Percentiles rank a stretch among this genome's conserved stretches.
These are phyloP conservation scores for Pocillopora damicornis DNA, from an alignment of 64 coral and sea anemone species.

Conservation along the genomic window DNA sequence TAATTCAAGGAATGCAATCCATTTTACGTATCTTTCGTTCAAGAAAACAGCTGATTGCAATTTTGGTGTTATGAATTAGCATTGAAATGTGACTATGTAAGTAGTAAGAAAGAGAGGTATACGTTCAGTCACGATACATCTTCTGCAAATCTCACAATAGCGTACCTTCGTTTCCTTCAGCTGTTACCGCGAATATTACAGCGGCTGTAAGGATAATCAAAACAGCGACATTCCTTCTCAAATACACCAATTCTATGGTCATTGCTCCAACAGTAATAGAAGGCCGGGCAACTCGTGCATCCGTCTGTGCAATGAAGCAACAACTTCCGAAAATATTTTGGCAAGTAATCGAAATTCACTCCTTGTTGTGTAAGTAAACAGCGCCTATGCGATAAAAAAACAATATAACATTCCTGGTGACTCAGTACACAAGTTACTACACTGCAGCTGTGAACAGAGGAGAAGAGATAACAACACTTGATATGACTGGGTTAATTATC, in stretches of 20 bases:
- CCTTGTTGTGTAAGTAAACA: constrained; percentile 3
- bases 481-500: not conserved
- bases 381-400: not conserved
- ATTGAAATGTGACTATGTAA: too few species aligned
- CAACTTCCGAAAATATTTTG: not conserved
- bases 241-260: not conserved
- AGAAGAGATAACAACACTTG: not conserved
- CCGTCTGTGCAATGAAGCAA: not conserved
- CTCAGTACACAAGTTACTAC: not conserved
- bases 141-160: too few species aligned
- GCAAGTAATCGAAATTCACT: not conserved
- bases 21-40: too few species aligned
- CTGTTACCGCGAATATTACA: not conserved
- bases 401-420: not conserved
- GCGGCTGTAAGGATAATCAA: not conserved
- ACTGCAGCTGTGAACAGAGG: not conserved
- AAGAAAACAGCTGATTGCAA: too few species aligned
- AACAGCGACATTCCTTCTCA: not conserved
- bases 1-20: too few species aligned
- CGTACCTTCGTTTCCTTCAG: constrained; percentile 14
- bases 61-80: too few species aligned
- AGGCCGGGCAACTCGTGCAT: not conserved
- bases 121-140: too few species aligned
- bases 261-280: not conserved
- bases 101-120: too few species aligned